phyloP scores from a whole-genome alignment of 1,140 invertebrate species.

The Hyles vespertilio region DNA sequence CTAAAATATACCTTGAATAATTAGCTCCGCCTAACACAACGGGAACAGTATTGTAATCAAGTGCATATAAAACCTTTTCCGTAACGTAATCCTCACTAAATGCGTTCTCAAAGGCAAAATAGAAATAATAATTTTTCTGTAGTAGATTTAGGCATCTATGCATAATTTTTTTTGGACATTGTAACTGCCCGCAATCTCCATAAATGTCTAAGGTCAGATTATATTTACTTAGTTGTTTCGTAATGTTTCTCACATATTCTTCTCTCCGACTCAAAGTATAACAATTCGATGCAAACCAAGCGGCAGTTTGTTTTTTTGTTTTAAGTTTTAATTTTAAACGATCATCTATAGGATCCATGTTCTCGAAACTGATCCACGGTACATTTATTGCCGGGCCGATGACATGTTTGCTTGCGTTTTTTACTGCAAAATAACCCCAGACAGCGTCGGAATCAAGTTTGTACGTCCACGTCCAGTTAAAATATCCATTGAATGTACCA shows the following conservation, averaged over 20 bases:
- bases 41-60: constrained; percentile 44
- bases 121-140: constrained; percentile 79
- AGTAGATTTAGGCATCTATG: constrained; percentile 62
- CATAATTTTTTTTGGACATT: constrained; percentile 43
- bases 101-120: constrained; percentile 83
- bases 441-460: constrained; percentile 79
- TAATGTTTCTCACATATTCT: constrained; percentile 76
- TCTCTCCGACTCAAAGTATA: constrained; percentile 72
- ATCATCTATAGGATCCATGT: constrained; percentile 41
- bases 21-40: constrained; percentile 57
- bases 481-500: constrained; percentile 35
- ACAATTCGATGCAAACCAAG: constrained; percentile 82
- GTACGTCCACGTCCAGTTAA: constrained; percentile 83
- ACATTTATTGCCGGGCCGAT: constrained; percentile 45
- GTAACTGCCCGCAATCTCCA: constrained; percentile 77
- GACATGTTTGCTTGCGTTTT: constrained; percentile 36
- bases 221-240: constrained; percentile 68
- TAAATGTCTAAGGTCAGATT: constrained; percentile 78
- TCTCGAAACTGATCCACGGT: constrained; percentile 32
- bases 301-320: constrained; percentile 63
- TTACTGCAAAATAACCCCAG: constrained; percentile 70
- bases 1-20: constrained; percentile 49
- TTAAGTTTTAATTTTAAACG: constrained; percentile 43
- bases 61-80: constrained; percentile 62
- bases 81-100: constrained; percentile 79